Evolutionary conservation across 2,888 invertebrate species (phyloP).

Genomic region (Dryobota labecula): DNA sequence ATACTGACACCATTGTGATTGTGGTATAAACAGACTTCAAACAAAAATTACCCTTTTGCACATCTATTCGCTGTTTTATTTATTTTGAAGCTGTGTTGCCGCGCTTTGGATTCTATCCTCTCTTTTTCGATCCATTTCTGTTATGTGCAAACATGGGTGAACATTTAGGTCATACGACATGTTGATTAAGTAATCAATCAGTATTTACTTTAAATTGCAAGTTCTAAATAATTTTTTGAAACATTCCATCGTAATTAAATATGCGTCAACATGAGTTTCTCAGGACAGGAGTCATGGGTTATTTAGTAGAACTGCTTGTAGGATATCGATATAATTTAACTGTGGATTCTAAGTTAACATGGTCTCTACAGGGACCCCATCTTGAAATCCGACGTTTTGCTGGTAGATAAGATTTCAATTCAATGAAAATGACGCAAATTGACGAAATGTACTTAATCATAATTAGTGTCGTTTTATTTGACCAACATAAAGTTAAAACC

Average conservation of each 20-base stretch:
- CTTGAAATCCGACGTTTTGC: not conserved
- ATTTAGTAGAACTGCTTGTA: not conserved
- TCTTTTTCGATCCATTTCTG: not conserved
- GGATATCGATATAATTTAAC: not conserved
- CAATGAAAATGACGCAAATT: not conserved
- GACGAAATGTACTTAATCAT: not conserved
- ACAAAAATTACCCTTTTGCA: slow-evolving; percentile 12
- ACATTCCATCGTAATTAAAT: slow-evolving; percentile 4
- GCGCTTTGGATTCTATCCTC: not conserved
- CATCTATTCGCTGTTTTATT: slow-evolving; percentile 16
- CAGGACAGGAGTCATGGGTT: slow-evolving; percentile 14
- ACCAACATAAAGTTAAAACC: not conserved
- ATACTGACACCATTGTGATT: slow-evolving; percentile 1
- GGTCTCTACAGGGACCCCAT: not conserved
- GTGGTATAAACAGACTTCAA: slow-evolving; percentile 21
- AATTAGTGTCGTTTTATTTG: slow-evolving; percentile 1
- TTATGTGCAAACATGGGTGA: not conserved
- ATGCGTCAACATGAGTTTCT: slow-evolving; percentile 1
- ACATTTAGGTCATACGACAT: not conserved
- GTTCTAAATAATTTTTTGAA: not conserved
- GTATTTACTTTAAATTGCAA: too few species aligned
- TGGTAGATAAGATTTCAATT: slow-evolving; percentile 6
- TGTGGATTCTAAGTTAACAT: not conserved
- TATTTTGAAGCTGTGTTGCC: slow-evolving; percentile 2
- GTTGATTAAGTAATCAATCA: not conserved